Evolutionary conservation across 2,797 vertebrate genomes (phyloP).

Genomic region (Lutra lutra): DNA sequence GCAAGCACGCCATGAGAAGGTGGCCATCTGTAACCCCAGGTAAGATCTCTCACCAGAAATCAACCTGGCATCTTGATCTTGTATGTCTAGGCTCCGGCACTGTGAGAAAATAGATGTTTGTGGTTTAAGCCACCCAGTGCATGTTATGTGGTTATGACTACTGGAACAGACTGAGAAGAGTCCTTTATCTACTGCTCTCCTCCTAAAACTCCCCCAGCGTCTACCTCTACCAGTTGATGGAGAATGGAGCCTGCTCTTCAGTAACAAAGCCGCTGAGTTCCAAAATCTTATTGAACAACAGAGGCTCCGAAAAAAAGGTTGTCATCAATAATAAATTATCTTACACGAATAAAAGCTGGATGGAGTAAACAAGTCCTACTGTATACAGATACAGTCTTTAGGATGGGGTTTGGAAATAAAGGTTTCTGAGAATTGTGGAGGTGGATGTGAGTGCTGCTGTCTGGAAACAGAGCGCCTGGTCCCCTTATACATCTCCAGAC

Average conservation of each 20-base stretch:
- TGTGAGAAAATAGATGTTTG: background rate
- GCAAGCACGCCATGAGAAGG: background rate
- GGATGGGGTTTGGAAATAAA: background rate
- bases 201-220: background rate
- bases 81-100: background rate
- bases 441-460: background rate
- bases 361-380: background rate
- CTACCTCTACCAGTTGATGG: background rate
- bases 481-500: background rate
- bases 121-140: background rate
- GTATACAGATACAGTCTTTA: background rate
- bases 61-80: background rate
- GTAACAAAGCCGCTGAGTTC: background rate
- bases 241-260: background rate
- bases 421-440: background rate
- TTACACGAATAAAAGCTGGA: background rate
- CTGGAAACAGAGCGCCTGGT: background rate
- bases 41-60: background rate
- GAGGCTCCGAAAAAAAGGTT: background rate
- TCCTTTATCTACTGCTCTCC: background rate
- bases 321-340: background rate
- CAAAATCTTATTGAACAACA: background rate
- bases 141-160: background rate
- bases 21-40: background rate
- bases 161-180: background rate